phyloP scores from a whole-genome alignment of 2,797 vertebrate species.

The Tadarida brasiliensis region DNA sequence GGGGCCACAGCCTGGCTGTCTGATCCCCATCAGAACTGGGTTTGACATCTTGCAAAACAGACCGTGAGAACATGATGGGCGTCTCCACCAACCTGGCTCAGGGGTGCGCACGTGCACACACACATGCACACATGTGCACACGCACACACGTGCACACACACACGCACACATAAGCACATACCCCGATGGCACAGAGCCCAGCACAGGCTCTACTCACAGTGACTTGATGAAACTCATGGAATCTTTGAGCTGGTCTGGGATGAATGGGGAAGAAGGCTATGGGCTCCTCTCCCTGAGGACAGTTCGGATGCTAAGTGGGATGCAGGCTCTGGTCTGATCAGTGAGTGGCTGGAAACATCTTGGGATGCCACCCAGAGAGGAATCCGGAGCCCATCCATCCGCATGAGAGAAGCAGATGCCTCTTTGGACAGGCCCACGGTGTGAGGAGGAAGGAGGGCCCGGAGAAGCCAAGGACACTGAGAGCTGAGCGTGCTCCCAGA shows the following conservation, averaged over 20 bases:
- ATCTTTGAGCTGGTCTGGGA: constrained; percentile 62
- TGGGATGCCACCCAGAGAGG: neutral
- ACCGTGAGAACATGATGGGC: neutral
- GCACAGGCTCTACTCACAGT: constrained; percentile 77
- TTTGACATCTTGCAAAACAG: neutral
- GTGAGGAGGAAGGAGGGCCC: neutral
- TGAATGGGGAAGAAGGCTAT: neutral
- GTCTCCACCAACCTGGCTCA: neutral
- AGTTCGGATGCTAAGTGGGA: constrained; percentile 18
- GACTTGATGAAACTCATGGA: constrained; percentile 65
- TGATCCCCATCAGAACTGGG: neutral
- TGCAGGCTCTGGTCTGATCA: constrained; percentile 51
- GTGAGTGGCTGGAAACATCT: neutral
- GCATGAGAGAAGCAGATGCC: constrained; percentile 32
- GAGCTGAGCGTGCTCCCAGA: neutral
- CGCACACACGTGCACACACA: neutral
- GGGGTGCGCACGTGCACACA: neutral
- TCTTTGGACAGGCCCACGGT: constrained; percentile 48
- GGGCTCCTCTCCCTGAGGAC: constrained; percentile 79
- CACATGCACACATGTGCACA: neutral
- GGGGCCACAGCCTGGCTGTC: neutral
- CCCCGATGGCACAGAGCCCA: constrained; percentile 55
- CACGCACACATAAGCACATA: neutral
- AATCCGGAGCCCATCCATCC: neutral
- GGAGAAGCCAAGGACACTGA: neutral